Evolutionary conservation across 1,140 invertebrate genomes (phyloP), one percentile per base, ranked within the genome.

Genomic region (Neotoxoptera formosana): DNA sequence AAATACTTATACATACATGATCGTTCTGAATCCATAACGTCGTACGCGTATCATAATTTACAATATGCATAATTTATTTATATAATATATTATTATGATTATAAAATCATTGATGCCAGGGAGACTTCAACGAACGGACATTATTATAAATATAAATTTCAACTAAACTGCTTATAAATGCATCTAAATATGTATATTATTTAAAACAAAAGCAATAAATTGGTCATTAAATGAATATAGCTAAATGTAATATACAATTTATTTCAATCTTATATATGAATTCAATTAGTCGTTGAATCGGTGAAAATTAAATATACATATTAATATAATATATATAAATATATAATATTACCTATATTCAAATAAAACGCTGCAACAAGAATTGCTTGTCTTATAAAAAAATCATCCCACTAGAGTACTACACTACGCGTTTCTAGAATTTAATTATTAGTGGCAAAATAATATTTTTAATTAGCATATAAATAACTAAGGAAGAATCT

Each of bases 51-150:
- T 83, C 6, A 81, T 76, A 76, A 41, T 21, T 34, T 9, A 21
- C 41, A 41, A 23, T 76, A n/a, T n/a, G 60, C 30, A n/a, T 67
- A n/a, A 11, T 67, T n/a, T 67, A 60, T 14, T 41, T 41, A 4
- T 30, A 30, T 60, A 60, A 11, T 60, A 60, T 60, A 60, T 1
- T 60, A 21, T 41, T 34, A 83, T 7, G 34, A 76, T n/a, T 17
- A 23, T 83, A 83, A 83, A 83, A 83, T 9, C 34, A n/a, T 47
- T 17, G 41, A 45, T 45, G 36, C 6, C 45, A 2, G 1, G 14
- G 86, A 87, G 47, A 87, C 86, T 87, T 87, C 21, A 87, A 87
- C n/a, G 86, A 87, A n/a, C 30, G 45, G 84, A 4, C 6, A 84
- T 83, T 36, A 36, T 21, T 36, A 36, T 21, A 83, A 23, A 36